A percentile compares a stretch with the other conserved stretches of the same genome.
Evolutionary conservation across 2,113 vertebrate species (phyloP).

Genomic region (Lipophrys pholis): DNA sequence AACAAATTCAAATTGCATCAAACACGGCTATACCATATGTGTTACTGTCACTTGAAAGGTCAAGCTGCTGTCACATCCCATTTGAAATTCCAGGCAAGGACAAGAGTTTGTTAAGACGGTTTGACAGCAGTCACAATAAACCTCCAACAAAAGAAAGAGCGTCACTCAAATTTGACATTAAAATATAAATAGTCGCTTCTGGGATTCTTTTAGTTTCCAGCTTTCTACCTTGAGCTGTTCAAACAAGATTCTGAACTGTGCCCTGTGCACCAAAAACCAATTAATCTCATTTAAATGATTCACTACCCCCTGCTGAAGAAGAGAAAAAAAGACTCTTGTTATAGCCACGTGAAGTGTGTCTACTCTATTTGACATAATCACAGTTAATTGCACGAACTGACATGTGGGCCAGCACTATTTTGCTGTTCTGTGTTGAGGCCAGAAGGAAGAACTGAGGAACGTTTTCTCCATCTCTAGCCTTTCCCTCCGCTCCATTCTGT

Average conservation of each 20-base stretch:
- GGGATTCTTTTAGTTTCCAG: not conserved
- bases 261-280: slow-evolving; percentile 49
- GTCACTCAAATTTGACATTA: no score
- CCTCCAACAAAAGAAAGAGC: not conserved
- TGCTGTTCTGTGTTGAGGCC: slow-evolving; percentile 39
- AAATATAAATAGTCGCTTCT: not conserved
- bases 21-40: not conserved
- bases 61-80: not conserved
- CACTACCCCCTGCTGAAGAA: slow-evolving; percentile 5
- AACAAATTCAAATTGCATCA: not conserved
- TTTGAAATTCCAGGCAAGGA: not conserved
- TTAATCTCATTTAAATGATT: slow-evolving; percentile 62
- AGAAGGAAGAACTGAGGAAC: slow-evolving; percentile 61
- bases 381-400: slow-evolving; percentile 68
- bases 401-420: slow-evolving; percentile 50
- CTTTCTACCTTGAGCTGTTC: slow-evolving; percentile 14
- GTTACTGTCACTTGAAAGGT: not conserved
- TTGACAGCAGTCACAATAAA: not conserved
- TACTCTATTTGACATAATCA: slow-evolving; percentile 70
- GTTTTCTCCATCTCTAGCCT: slow-evolving; percentile 53
- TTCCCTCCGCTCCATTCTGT: slow-evolving; percentile 36
- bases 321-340: slow-evolving; percentile 23
- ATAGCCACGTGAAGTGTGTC: slow-evolving; percentile 42
- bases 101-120: not conserved
- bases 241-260: slow-evolving; percentile 42